phyloP scores from a whole-genome alignment of 2,888 invertebrate species.

The Exocentrus adspersus region DNA sequence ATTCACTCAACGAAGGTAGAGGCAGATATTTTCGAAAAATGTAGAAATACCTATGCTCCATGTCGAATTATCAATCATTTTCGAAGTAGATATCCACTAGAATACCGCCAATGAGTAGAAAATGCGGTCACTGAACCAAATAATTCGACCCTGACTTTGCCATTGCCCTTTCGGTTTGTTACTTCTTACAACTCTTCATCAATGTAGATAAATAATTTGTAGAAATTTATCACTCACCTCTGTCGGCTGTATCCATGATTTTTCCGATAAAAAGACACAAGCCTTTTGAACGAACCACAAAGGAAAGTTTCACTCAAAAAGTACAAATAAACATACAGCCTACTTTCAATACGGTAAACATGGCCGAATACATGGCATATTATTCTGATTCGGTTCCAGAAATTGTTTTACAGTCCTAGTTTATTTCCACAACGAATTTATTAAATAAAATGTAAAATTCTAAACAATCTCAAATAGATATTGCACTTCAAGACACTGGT shows the following conservation, averaged over 20 bases:
- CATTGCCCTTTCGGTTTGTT: slow-evolving; percentile 65
- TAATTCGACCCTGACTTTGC: slow-evolving; percentile 71
- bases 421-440: slow-evolving; percentile 17
- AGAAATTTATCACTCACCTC: slow-evolving; percentile 37
- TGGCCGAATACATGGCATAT: slow-evolving; percentile 52
- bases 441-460: neutral
- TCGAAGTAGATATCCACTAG: too few relatives aligned
- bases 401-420: neutral
- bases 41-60: too few relatives aligned
- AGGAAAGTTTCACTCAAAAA: slow-evolving; percentile 55
- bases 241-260: slow-evolving; percentile 42
- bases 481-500: too few relatives aligned
- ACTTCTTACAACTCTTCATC: neutral
- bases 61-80: too few relatives aligned
- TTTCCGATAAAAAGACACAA: neutral
- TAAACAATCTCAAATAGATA: too few relatives aligned
- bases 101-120: slow-evolving; percentile 50
- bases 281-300: slow-evolving; percentile 41
- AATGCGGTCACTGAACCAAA: slow-evolving; percentile 72
- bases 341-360: slow-evolving; percentile 62
- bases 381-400: slow-evolving; percentile 14
- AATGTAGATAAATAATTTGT: slow-evolving; percentile 10
- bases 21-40: too few relatives aligned
- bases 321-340: slow-evolving; percentile 58
- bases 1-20: too few relatives aligned